Percentiles rank a stretch among this genome's conserved stretches.
phyloP scores from a whole-genome alignment of 2,797 vertebrate species.

The Phyllotis vaccarum region DNA sequence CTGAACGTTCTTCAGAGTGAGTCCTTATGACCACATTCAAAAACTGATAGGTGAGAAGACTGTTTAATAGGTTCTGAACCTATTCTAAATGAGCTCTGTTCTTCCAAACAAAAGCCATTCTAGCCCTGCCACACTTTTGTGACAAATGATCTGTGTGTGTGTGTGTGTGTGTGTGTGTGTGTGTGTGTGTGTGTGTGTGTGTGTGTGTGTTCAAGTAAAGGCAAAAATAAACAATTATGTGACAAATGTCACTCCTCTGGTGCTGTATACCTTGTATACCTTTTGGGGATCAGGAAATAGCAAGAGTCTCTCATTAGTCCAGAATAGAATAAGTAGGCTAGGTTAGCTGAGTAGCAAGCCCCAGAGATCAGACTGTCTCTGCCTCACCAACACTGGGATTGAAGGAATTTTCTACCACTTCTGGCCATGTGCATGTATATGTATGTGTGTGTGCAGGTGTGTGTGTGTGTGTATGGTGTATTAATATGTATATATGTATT shows the following conservation, averaged over 20 bases:
- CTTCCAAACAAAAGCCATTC: neutral
- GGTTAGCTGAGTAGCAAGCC: neutral
- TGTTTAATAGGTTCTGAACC: constrained; percentile 9
- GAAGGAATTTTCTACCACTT: neutral
- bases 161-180: neutral
- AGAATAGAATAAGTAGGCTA: neutral
- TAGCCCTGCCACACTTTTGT: neutral
- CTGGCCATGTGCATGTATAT: neutral
- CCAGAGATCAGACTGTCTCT: neutral
- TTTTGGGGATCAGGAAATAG: neutral
- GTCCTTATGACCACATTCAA: constrained; percentile 11
- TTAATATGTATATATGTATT: too few species aligned
- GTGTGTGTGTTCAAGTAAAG: neutral
- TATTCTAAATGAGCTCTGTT: constrained; percentile 48
- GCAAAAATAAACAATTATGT: neutral
- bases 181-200: neutral
- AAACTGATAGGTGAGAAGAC: neutral
- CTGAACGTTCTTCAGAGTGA: neutral
- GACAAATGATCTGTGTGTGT: neutral
- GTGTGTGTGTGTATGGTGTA: neutral
- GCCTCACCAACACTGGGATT: neutral
- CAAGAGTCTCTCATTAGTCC: neutral
- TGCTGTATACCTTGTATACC: too few species aligned
- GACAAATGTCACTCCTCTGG: too few species aligned
- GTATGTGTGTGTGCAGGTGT: neutral